phyloP scores from a whole-genome alignment of 2,888 invertebrate genomes.

The Machimus atricapillus region DNA sequence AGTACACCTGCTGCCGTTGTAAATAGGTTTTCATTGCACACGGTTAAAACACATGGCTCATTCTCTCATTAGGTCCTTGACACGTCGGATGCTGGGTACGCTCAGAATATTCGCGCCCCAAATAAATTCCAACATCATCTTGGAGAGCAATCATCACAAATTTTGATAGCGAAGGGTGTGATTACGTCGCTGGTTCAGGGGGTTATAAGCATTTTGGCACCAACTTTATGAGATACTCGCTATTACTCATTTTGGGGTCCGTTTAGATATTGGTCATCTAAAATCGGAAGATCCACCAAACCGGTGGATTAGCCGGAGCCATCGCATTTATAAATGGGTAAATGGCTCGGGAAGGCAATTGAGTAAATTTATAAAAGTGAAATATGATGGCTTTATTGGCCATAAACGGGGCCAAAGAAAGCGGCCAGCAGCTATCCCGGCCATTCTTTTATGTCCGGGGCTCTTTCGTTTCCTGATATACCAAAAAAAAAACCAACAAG shows the following conservation, averaged over 20 bases:
- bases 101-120: neutral
- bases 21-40: slow-evolving; percentile 43
- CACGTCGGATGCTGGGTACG: neutral
- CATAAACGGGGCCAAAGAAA: slow-evolving; percentile 46
- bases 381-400: slow-evolving; percentile 46
- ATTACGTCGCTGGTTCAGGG: neutral
- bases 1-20: slow-evolving; percentile 38
- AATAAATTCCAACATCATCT: slow-evolving; percentile 9
- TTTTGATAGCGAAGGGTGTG: neutral
- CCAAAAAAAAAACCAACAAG: slow-evolving; percentile 42
- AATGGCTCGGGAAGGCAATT: slow-evolving; percentile 42
- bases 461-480: slow-evolving; percentile 44
- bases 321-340: slow-evolving; percentile 44
- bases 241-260: slow-evolving; percentile 4
- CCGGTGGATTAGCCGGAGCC: slow-evolving; percentile 17
- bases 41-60: slow-evolving; percentile 33
- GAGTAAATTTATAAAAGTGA: slow-evolving; percentile 47
- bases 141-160: slow-evolving; percentile 18
- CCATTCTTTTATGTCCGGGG: slow-evolving; percentile 14
- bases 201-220: neutral
- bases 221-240: neutral
- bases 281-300: neutral
- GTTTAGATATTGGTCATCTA: slow-evolving; percentile 12
- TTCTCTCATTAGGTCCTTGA: slow-evolving; percentile 40
- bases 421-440: slow-evolving; percentile 40